Evolutionary conservation across 2,113 vertebrate genomes (phyloP).

Genomic region (Ploceus nigricollis): DNA sequence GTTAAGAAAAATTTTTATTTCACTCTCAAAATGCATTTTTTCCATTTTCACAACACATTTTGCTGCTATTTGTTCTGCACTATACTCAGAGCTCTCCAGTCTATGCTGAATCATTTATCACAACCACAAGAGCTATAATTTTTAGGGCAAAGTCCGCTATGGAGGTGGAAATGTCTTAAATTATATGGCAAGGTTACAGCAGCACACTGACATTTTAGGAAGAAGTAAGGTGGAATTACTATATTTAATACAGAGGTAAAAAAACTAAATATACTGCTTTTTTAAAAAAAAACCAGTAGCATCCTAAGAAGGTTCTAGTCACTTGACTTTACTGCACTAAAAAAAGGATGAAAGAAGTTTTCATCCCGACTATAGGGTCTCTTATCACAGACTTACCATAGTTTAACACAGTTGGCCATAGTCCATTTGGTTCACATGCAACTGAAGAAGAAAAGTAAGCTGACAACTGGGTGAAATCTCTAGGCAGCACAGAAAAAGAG

Average conservation of each 20-base stretch:
- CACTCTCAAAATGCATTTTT: neutral
- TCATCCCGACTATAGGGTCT: neutral
- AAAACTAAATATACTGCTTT: neutral
- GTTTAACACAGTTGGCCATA: neutral
- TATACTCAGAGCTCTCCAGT: neutral
- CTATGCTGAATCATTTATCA: neutral
- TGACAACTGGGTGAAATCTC: neutral
- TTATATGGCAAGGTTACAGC: neutral
- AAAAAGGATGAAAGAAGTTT: neutral
- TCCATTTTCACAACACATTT: neutral
- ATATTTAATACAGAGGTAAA: neutral
- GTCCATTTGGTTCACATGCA: neutral
- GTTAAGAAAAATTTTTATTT: neutral
- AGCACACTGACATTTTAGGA: neutral
- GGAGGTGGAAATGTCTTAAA: neutral
- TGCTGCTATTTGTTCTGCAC: neutral
- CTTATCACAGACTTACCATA: neutral
- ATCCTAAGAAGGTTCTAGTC: neutral
- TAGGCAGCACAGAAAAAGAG: neutral
- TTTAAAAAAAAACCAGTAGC: neutral
- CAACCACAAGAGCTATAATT: neutral
- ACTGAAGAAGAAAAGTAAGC: neutral
- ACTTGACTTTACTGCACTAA: neutral
- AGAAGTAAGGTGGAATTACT: neutral
- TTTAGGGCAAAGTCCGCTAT: neutral